Conservation (phyloP, 2,113 vertebrate species). For the Plotosus lineatus region DNA sequence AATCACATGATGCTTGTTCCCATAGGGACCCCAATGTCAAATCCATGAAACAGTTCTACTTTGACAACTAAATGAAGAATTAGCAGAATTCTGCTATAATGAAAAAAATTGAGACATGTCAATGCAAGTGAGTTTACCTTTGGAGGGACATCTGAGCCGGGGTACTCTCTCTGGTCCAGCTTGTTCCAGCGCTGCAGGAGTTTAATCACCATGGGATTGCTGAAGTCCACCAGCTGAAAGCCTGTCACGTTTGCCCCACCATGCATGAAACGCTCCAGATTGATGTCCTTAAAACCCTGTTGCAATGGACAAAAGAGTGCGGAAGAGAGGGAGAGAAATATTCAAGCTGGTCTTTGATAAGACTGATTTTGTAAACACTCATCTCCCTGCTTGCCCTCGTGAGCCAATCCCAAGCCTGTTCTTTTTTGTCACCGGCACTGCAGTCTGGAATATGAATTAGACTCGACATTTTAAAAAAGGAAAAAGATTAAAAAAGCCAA, state of each 20-base stretch:
- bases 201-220: slow-evolving; percentile 93
- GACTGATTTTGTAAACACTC: slow-evolving; percentile 49
- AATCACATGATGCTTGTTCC: neutral
- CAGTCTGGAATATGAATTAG: slow-evolving; percentile 52
- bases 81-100: neutral
- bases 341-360: slow-evolving; percentile 48
- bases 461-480: slow-evolving; percentile 39
- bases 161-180: slow-evolving; percentile 96
- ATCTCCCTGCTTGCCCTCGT: slow-evolving; percentile 33
- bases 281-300: slow-evolving; percentile 98
- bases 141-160: slow-evolving; percentile 91
- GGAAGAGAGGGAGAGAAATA: slow-evolving; percentile 26
- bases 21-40: neutral
- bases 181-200: slow-evolving; percentile 99
- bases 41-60: neutral
- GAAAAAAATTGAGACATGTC: neutral
- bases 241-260: slow-evolving; percentile 97
- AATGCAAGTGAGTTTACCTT: slow-evolving; percentile 77
- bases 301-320: slow-evolving; percentile 22
- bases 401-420: slow-evolving; percentile 41
- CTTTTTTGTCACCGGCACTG: slow-evolving; percentile 36
- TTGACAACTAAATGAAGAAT: too few species aligned
- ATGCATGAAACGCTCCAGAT: slow-evolving; percentile 97
- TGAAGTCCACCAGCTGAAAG: slow-evolving; percentile 98
- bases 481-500: slow-evolving; percentile 34